Conservation (phyloP, 37 sponge, comb jelly and placozoan species). For the Corticium candelabrum region DNA sequence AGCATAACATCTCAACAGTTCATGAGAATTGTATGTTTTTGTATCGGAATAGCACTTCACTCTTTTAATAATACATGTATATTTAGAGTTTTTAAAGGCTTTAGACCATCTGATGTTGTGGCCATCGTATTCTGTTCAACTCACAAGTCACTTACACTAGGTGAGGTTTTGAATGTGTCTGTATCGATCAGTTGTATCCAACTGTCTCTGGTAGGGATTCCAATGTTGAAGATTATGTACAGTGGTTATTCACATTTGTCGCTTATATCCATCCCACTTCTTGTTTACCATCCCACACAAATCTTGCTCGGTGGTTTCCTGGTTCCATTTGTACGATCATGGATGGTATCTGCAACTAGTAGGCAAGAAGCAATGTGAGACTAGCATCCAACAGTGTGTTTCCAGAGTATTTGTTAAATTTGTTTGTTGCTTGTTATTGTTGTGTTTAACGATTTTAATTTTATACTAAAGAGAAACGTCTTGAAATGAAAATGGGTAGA, state of each 20-base stretch:
- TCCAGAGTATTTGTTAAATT: no score
- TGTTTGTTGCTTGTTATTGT: no score
- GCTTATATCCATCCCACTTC: constrained; percentile 64
- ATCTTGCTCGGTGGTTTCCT: constrained; percentile 84
- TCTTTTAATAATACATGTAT: no score
- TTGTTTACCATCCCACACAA: constrained; percentile 93
- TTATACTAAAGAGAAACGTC: no score
- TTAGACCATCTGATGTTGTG: constrained; percentile 45
- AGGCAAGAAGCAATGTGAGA: background rate
- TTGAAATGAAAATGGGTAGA: no score
- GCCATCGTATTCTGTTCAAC: constrained; percentile 93
- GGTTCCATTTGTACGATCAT: constrained; percentile 68
- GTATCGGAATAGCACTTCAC: no score
- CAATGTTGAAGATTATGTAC: constrained; percentile 89
- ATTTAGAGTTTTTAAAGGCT: background rate
- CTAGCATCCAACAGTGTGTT: background rate
- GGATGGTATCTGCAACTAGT: constrained; percentile 41
- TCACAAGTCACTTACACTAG: constrained; percentile 98
- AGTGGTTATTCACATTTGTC: constrained; percentile 47
- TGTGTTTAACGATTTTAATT: no score
- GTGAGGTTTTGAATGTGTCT: constrained; percentile 15
- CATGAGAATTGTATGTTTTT: no score
- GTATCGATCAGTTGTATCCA: background rate
- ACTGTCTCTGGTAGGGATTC: constrained; percentile 57
- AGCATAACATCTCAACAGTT: no score